Percentiles rank a stretch among this genome's conserved stretches.
Conservation (phyloP, 2,888 invertebrate genomes). For the Tipula unca region DNA sequence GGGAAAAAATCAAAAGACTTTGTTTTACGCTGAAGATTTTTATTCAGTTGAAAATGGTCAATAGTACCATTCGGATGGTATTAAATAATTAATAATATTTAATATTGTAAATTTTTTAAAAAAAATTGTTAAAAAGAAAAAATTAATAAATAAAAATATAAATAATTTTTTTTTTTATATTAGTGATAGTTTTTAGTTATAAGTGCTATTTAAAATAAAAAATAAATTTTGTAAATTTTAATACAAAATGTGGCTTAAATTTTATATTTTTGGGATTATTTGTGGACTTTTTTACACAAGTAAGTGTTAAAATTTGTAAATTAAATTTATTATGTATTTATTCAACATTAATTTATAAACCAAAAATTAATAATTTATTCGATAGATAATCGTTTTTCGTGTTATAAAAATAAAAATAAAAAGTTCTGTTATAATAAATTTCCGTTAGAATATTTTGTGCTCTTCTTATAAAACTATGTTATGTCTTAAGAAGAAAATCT, state of each 20-base stretch:
- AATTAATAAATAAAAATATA: not conserved
- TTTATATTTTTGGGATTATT: slow-evolving; percentile 17
- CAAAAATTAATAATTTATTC: not conserved
- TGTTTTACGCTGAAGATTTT: slow-evolving; percentile 18
- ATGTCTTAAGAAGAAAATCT: not conserved
- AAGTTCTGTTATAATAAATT: not conserved
- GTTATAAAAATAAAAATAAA: not conserved
- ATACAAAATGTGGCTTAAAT: slow-evolving; percentile 8
- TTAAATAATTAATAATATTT: not conserved
- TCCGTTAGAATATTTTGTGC: not conserved
- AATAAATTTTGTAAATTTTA: not conserved
- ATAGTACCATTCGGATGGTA: slow-evolving; percentile 29
- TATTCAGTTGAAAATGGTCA: slow-evolving; percentile 30
- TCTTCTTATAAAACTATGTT: not conserved
- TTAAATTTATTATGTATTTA: not conserved
- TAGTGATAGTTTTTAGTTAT: not conserved
- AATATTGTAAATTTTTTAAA: slow-evolving; percentile 10
- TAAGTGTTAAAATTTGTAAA: not conserved
- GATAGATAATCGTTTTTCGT: not conserved
- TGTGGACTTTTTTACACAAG: slow-evolving; percentile 17
- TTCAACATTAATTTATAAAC: too few species aligned
- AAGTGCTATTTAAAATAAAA: not conserved
- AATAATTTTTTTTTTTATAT: not conserved
- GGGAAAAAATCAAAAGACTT: slow-evolving; percentile 18
- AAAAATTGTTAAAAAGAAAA: not conserved